phyloP scores from a whole-genome alignment of 2,888 invertebrate genomes.

The Arenicola marina region DNA sequence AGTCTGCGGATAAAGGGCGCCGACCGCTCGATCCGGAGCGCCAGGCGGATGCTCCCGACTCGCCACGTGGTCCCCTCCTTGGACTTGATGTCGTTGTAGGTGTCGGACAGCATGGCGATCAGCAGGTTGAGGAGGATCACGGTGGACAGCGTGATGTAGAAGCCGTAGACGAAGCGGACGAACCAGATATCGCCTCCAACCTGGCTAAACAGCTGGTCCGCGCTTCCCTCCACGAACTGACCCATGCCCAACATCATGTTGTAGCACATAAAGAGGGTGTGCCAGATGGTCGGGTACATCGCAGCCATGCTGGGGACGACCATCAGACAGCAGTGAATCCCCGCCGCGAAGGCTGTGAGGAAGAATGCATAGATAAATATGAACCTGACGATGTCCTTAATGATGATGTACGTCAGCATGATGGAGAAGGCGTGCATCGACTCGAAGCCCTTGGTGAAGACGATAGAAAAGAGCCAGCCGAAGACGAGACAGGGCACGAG shows the following conservation, averaged over 20 bases:
- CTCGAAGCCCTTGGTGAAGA: slow-evolving; percentile 54
- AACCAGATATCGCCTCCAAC: slow-evolving; percentile 34
- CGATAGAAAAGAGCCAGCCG: slow-evolving; percentile 55
- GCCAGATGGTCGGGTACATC: slow-evolving; percentile 38
- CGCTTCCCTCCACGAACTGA: slow-evolving; percentile 40
- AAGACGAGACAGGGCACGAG: slow-evolving; percentile 47
- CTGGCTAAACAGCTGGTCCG: slow-evolving; percentile 35
- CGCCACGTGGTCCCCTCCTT: slow-evolving; percentile 51
- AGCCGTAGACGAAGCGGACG: slow-evolving; percentile 45
- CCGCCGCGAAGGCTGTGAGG: slow-evolving; percentile 53
- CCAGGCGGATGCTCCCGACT: slow-evolving; percentile 52
- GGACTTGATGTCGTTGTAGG: slow-evolving; percentile 42
- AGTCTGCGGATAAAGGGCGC: slow-evolving; percentile 20
- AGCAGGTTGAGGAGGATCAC: slow-evolving; percentile 41
- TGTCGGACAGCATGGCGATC: slow-evolving; percentile 44
- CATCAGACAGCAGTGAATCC: slow-evolving; percentile 52
- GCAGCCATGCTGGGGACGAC: slow-evolving; percentile 32
- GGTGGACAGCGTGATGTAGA: slow-evolving; percentile 48
- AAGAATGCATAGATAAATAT: slow-evolving; percentile 54
- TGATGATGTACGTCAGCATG: slow-evolving; percentile 55
- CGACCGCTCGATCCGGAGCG: slow-evolving; percentile 35
- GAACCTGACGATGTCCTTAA: slow-evolving; percentile 52
- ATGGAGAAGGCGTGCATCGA: slow-evolving; percentile 53
- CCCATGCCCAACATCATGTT: slow-evolving; percentile 58
- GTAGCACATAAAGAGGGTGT: slow-evolving; percentile 52